Conservation (phyloP, 1,140 invertebrate genomes). For the Tribolium madens region DNA sequence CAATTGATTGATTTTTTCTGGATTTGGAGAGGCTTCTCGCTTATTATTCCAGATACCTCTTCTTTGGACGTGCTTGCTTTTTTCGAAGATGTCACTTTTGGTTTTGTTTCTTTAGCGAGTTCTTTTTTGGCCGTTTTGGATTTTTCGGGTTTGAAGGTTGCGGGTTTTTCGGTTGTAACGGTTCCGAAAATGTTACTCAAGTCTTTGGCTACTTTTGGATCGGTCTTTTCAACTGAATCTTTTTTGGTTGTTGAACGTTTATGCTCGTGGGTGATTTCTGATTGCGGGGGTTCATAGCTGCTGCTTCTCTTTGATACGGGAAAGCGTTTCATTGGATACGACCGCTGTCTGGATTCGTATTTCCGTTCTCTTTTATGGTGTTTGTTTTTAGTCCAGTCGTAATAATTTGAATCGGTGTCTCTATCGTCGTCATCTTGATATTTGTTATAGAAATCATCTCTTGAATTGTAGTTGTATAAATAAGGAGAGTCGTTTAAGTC, state of each 20-base stretch:
- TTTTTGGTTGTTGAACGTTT: conserved; percentile 55
- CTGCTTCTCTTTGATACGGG: conserved; percentile 74
- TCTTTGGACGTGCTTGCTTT: conserved; percentile 61
- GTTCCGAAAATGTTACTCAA: conserved; percentile 69
- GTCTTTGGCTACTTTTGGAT: conserved; percentile 69
- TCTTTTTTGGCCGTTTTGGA: conserved; percentile 39
- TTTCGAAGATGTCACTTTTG: background rate
- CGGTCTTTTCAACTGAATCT: conserved; percentile 55
- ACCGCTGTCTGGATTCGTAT: conserved; percentile 32
- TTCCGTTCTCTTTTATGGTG: conserved; percentile 42
- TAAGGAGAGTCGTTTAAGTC: conserved; percentile 45
- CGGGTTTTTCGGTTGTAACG: conserved; percentile 49
- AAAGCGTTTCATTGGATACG: conserved; percentile 68
- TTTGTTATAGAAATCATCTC: conserved; percentile 48
- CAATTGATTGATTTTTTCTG: conserved; percentile 86
- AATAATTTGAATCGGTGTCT: conserved; percentile 4
- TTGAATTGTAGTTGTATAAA: conserved; percentile 42
- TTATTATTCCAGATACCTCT: conserved; percentile 55
- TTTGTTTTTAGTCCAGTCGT: conserved; percentile 23
- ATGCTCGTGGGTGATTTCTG: conserved; percentile 60
- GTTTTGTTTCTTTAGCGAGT: conserved; percentile 49
- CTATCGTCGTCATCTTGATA: conserved; percentile 40
- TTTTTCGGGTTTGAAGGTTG: conserved; percentile 49
- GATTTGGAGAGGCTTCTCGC: conserved; percentile 69
- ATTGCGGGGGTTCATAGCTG: conserved; percentile 58